These are phyloP conservation scores for Gymnosoma rotundatum DNA, from an alignment of 2,888 invertebrate genomes.

Conservation along the genomic window DNA sequence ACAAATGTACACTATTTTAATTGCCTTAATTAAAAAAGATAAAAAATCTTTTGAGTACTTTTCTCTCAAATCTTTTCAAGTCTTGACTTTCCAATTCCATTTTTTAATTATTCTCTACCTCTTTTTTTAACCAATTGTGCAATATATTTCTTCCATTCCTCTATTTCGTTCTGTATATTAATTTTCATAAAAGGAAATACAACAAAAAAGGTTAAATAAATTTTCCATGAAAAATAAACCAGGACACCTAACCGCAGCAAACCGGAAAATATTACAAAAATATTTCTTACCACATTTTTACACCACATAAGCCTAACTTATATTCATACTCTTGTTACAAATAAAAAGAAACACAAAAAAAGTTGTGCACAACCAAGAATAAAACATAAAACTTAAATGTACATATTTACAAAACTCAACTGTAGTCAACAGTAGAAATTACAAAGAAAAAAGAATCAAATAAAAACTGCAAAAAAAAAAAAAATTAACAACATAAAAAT, in stretches of 20 bases:
- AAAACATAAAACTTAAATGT: constrained; percentile 8
- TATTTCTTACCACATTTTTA: constrained; percentile 58
- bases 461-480: constrained; percentile 28
- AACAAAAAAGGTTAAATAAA: constrained; percentile 62
- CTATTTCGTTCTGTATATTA: constrained; percentile 25
- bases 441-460: neutral
- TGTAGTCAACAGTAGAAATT: constrained; percentile 33
- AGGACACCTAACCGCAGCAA: constrained; percentile 66
- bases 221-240: constrained; percentile 64
- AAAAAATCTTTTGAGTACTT: too few relatives aligned
- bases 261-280: constrained; percentile 63
- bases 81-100: neutral
- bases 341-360: neutral
- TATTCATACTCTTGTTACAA: constrained; percentile 10
- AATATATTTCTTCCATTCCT: neutral
- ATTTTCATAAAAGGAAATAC: constrained; percentile 65
- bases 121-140: constrained; percentile 32
- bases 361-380: constrained; percentile 14
- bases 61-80: neutral
- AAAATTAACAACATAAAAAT: constrained; percentile 48
- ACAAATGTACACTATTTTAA: too few relatives aligned
- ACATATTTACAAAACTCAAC: constrained; percentile 13
- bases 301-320: constrained; percentile 62
- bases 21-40: neutral
- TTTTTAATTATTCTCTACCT: constrained; percentile 65